phyloP scores from a whole-genome alignment of 2,888 invertebrate genomes.

The Ceramica pisi region DNA sequence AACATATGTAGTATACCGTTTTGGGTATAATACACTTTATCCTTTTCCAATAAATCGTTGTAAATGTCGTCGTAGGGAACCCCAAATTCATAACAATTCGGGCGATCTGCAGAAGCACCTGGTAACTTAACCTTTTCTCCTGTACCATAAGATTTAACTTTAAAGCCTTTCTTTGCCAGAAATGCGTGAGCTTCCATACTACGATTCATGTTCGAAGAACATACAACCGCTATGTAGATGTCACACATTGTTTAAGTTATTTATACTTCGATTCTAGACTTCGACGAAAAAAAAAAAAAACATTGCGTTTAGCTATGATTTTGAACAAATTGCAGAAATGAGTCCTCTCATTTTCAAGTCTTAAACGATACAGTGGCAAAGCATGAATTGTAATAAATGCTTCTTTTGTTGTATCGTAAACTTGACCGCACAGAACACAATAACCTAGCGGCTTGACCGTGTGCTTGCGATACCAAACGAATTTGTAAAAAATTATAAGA shows the following conservation, averaged over 20 bases:
- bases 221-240: conserved; percentile 97
- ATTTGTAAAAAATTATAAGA: neutral
- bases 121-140: conserved; percentile 99
- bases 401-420: conserved; percentile 10
- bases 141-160: conserved; percentile 98
- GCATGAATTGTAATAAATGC: conserved; percentile 3
- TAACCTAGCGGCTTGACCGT: too few relatives aligned
- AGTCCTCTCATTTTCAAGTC: conserved; percentile 34
- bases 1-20: conserved; percentile 99
- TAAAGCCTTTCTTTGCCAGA: conserved; percentile 98
- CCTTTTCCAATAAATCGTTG: conserved; percentile 97
- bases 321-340: conserved; percentile 15
- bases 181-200: conserved; percentile 99
- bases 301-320: conserved; percentile 41
- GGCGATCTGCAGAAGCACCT: conserved; percentile 97
- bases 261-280: conserved; percentile 22
- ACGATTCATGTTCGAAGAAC: conserved; percentile 99
- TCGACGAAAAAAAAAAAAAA: conserved; percentile 26
- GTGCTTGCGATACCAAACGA: neutral
- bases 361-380: conserved; percentile 5
- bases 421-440: too few relatives aligned
- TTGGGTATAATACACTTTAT: conserved; percentile 98
- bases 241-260: conserved; percentile 77
- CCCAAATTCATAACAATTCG: conserved; percentile 99
- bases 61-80: conserved; percentile 99